A percentile compares a stretch with the other conserved stretches of the same genome.
Conservation (phyloP, 2,113 vertebrate species). For the Gallinago jamesoni region DNA sequence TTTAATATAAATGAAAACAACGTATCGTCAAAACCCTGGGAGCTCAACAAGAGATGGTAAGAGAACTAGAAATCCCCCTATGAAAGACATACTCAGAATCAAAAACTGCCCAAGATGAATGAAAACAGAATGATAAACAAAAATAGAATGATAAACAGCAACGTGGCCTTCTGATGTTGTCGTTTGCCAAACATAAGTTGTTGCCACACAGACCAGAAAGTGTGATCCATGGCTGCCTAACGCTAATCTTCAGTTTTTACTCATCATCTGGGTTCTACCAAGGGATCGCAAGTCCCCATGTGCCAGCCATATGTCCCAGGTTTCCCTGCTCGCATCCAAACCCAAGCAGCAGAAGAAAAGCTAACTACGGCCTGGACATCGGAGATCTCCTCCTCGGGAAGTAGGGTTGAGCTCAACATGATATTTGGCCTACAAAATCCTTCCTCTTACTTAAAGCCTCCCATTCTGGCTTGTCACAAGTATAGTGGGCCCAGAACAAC, state of each 20-base stretch:
- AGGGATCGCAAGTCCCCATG: background rate
- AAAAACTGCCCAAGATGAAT: background rate
- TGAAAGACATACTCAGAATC: background rate
- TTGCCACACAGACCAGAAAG: background rate
- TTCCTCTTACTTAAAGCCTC: background rate
- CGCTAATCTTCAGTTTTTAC: background rate
- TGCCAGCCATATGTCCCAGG: background rate
- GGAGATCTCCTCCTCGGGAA: background rate
- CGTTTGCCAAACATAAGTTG: background rate
- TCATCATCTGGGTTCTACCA: background rate
- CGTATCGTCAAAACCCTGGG: background rate
- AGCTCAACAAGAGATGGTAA: background rate
- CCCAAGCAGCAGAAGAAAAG: background rate
- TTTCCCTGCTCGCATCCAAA: background rate
- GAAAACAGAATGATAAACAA: background rate
- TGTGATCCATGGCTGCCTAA: background rate
- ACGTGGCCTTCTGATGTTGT: background rate
- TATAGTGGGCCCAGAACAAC: background rate
- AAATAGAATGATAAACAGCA: background rate
- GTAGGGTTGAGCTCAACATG: background rate
- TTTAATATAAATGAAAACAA: slow-evolving; percentile 13
- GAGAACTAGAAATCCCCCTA: background rate
- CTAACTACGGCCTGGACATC: background rate
- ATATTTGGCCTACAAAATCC: background rate
- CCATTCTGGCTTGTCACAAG: background rate